Percentiles rank a stretch among this genome's conserved stretches.
Evolutionary conservation across 2,888 invertebrate species (phyloP).

Genomic region (Lasiommata megera): DNA sequence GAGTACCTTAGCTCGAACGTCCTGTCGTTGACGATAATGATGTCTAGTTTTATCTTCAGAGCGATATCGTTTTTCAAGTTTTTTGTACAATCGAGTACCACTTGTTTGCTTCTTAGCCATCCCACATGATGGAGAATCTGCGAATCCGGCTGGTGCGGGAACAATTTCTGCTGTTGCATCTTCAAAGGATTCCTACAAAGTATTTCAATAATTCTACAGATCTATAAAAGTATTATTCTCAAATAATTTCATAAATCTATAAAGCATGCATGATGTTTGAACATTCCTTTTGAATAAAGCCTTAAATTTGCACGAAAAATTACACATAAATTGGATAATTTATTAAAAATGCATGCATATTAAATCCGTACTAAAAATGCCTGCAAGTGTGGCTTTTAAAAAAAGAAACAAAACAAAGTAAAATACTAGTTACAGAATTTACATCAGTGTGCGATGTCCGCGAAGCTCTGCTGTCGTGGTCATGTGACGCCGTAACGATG

Average conservation of each 20-base stretch:
- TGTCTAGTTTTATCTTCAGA: constrained; percentile 88
- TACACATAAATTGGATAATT: too few species aligned
- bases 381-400: background rate
- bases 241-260: too few species aligned
- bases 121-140: constrained; percentile 87
- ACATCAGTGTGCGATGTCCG: constrained; percentile 74
- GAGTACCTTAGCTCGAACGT: constrained; percentile 88
- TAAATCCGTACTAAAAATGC: background rate
- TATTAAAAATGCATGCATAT: background rate
- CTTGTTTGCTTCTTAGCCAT: constrained; percentile 59
- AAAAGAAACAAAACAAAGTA: background rate
- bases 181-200: constrained; percentile 66
- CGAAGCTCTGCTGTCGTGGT: constrained; percentile 66
- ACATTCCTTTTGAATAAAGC: too few species aligned
- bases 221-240: too few species aligned
- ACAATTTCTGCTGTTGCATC: constrained; percentile 87
- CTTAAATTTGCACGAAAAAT: too few species aligned
- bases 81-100: constrained; percentile 86
- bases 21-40: constrained; percentile 85
- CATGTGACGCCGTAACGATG: constrained; percentile 77
- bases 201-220: background rate
- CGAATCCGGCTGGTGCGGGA: constrained; percentile 93
- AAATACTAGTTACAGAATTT: constrained; percentile 26
- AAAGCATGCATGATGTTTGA: too few species aligned
- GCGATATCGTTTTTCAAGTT: constrained; percentile 88